Evolutionary conservation across 1,140 invertebrate species (phyloP).

Genomic region (Stegodyphus mimosarum): DNA sequence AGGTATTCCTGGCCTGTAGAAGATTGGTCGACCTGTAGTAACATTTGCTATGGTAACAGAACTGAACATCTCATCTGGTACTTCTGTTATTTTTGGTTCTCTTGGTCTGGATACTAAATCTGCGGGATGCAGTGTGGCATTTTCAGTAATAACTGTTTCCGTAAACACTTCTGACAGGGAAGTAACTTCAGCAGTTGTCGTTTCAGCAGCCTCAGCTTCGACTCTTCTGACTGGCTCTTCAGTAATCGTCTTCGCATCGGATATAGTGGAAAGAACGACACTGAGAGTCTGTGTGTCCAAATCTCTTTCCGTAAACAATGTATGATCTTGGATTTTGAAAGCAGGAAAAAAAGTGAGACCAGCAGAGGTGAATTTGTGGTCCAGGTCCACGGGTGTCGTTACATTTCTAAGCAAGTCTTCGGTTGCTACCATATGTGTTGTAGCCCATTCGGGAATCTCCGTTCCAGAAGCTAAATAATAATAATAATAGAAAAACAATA

Average conservation of each 20-base stretch:
- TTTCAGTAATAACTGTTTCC: neutral
- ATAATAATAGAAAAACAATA: neutral
- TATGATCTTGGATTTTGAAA: neutral
- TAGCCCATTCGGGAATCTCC: neutral
- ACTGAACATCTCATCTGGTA: constrained; percentile 32
- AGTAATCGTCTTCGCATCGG: too few relatives aligned
- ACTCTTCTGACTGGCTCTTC: neutral
- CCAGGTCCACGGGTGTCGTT: neutral
- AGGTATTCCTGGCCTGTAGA: constrained; percentile 28
- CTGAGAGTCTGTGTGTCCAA: too few relatives aligned
- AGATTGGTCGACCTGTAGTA: constrained; percentile 16
- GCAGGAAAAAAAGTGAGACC: neutral
- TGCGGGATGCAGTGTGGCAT: neutral
- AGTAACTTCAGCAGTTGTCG: neutral
- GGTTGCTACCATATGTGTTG: neutral
- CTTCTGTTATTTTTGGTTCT: constrained; percentile 44
- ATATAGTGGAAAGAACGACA: too few relatives aligned
- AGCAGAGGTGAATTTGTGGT: too few relatives aligned
- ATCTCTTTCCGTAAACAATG: neutral
- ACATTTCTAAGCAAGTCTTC: neutral
- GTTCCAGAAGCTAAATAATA: neutral
- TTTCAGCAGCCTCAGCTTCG: neutral
- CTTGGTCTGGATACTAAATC: constrained; percentile 24
- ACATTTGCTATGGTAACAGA: neutral
- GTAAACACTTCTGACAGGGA: constrained; percentile 12